Conservation (phyloP, 2,797 vertebrate genomes). For the Pangasius djambal region DNA sequence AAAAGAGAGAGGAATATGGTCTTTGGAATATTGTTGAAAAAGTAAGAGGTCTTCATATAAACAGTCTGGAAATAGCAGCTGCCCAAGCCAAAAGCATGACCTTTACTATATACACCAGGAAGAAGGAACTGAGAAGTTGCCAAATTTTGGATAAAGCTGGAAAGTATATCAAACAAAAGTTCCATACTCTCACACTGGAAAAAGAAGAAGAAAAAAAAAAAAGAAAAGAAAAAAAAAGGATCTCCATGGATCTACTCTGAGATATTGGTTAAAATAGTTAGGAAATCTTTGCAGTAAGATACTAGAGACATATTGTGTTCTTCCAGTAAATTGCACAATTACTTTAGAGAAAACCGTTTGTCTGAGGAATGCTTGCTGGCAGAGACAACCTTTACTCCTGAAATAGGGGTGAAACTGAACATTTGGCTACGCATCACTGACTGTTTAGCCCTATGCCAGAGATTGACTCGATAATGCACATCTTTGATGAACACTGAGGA, state of each 20-base stretch:
- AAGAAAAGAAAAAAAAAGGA: neutral
- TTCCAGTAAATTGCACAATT: neutral
- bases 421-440: neutral
- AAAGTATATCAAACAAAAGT: neutral
- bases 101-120: neutral
- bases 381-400: neutral
- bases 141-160: neutral
- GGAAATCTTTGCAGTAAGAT: neutral
- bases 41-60: conserved; percentile 58
- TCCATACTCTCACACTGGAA: neutral
- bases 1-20: conserved; percentile 33
- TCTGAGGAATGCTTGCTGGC: neutral
- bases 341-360: neutral
- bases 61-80: conserved; percentile 19
- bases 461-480: neutral
- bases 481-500: neutral
- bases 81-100: conserved; percentile 1
- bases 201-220: neutral
- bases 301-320: neutral
- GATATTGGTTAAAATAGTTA: neutral
- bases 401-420: neutral
- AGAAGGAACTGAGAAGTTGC: neutral
- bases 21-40: conserved; percentile 43
- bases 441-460: neutral
- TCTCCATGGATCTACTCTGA: neutral